These are phyloP conservation scores for Metridium senile DNA, from an alignment of 92 coral and sea anemone genomes.

Conservation along the genomic window DNA sequence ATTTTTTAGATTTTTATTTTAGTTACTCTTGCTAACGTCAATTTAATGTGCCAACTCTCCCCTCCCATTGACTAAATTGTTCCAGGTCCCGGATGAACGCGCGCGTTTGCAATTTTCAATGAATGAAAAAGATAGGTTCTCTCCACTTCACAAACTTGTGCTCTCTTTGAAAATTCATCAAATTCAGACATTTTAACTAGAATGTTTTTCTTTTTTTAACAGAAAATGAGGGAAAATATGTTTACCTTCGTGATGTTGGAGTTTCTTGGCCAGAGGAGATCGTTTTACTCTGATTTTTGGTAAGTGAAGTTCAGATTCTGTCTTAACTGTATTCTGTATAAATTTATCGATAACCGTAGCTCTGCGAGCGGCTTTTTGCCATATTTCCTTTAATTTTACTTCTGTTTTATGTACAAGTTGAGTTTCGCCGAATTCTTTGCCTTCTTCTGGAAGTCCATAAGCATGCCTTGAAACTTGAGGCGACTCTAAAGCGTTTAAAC, in stretches of 20 bases:
- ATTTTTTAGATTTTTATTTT: too few relatives aligned
- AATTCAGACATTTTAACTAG: not conserved
- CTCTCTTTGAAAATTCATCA: too few relatives aligned
- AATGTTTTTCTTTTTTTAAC: not conserved
- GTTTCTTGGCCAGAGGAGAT: conserved; percentile 11
- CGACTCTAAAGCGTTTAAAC: conserved; percentile 71
- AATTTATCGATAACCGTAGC: conserved; percentile 67
- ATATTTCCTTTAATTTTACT: conserved; percentile 60
- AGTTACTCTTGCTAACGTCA: not conserved
- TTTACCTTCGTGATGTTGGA: conserved; percentile 26
- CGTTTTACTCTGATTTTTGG: conserved; percentile 67
- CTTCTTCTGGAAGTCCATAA: conserved; percentile 93
- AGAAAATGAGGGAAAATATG: not conserved
- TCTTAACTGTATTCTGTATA: not conserved
- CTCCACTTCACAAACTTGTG: too few relatives aligned
- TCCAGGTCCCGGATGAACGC: not conserved
- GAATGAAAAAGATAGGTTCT: too few relatives aligned
- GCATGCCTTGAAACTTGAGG: conserved; percentile 88
- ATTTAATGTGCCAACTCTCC: not conserved
- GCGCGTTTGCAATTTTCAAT: conserved; percentile 11
- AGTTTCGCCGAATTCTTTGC: conserved; percentile 71
- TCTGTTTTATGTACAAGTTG: conserved; percentile 51
- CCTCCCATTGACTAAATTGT: not conserved
- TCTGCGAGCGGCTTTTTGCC: conserved; percentile 68
- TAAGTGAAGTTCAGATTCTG: conserved; percentile 22